phyloP scores from a whole-genome alignment of 2,888 invertebrate genomes.

The Drosophila lutescens region DNA sequence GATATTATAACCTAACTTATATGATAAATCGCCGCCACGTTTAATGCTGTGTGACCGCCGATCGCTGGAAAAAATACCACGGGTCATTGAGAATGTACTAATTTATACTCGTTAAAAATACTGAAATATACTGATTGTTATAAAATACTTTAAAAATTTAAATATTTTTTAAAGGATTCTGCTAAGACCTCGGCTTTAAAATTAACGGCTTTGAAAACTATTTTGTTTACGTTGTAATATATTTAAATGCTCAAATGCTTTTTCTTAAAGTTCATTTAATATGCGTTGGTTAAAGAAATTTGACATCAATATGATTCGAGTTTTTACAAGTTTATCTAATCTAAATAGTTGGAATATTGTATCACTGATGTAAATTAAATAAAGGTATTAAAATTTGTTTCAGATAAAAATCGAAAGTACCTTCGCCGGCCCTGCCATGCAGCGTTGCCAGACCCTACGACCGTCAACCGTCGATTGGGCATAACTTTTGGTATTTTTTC shows the following conservation, averaged over 20 bases:
- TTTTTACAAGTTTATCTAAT: too few species aligned
- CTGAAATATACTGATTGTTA: not conserved
- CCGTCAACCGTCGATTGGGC: not conserved
- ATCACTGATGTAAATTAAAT: not conserved
- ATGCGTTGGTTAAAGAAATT: too few species aligned
- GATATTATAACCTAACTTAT: constrained; percentile 85
- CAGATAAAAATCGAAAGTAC: rapidly evolving
- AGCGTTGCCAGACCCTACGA: not conserved
- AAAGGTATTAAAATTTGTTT: not conserved
- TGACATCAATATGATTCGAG: not conserved
- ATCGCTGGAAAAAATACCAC: not conserved
- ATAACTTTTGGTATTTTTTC: constrained; percentile 3
- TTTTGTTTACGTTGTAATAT: too few species aligned
- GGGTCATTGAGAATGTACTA: not conserved
- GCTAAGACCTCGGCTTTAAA: too few species aligned
- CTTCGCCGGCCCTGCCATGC: not conserved
- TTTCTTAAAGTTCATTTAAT: too few species aligned
- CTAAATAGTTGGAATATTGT: too few species aligned
- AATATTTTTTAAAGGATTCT: too few species aligned
- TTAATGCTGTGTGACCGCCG: constrained; percentile 54
- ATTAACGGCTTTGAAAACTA: too few species aligned
- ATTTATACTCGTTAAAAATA: not conserved
- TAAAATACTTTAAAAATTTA: too few species aligned
- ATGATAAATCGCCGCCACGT: constrained; percentile 83
- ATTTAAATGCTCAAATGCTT: too few species aligned